Percentiles rank a stretch among this genome's conserved stretches.
These are phyloP conservation scores for Spinus pinus DNA, from an alignment of 2,797 vertebrate genomes.

Conservation along the genomic window DNA sequence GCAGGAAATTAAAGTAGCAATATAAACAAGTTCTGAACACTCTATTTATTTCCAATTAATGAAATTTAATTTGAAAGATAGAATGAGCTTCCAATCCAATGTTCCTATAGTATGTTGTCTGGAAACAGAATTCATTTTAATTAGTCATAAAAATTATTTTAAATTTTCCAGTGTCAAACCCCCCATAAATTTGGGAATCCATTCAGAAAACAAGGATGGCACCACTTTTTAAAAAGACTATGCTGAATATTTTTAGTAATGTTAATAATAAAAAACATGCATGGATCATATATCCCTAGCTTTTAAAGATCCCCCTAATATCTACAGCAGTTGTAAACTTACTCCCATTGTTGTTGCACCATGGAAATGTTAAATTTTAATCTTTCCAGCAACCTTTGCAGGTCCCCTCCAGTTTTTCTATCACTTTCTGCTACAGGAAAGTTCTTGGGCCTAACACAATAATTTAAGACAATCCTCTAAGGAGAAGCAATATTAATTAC, in stretches of 20 bases:
- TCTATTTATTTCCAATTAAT: conserved; percentile 42
- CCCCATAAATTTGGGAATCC: not conserved
- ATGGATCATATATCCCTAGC: not conserved
- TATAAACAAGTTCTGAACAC: conserved; percentile 12
- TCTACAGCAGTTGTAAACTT: not conserved
- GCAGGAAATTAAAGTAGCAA: conserved; percentile 18
- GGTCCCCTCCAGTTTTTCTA: not conserved
- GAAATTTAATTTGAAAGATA: conserved; percentile 21
- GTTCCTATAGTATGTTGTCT: not conserved
- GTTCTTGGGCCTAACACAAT: not conserved
- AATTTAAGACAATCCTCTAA: not conserved
- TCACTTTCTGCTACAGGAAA: not conserved
- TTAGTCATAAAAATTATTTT: not conserved
- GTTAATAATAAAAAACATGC: not conserved
- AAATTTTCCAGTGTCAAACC: not conserved
- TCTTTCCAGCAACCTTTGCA: not conserved
- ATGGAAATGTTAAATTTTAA: not conserved
- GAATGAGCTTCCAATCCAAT: not conserved
- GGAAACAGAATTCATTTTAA: not conserved
- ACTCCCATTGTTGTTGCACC: not conserved
- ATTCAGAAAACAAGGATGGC: not conserved
- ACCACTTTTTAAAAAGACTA: not conserved
- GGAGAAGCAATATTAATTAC: not conserved
- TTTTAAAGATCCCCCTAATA: not conserved
- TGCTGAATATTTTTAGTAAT: not conserved